phyloP scores from a whole-genome alignment of 2,797 vertebrate genomes.

The Hybognathus amarus region DNA sequence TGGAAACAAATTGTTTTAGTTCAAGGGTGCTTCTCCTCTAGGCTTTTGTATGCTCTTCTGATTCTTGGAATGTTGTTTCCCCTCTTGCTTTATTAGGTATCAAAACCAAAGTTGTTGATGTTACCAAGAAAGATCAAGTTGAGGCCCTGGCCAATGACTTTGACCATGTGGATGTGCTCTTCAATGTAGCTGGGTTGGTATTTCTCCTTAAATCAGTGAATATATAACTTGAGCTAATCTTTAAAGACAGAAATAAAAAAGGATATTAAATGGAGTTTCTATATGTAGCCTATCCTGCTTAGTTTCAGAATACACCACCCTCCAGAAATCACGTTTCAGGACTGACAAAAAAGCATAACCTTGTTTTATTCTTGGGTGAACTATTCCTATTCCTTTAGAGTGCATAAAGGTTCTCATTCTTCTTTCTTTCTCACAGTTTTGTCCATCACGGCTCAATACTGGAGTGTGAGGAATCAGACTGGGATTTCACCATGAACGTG shows the following conservation, averaged over 20 bases:
- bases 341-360: not conserved
- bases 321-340: not conserved
- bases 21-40: conserved; percentile 12
- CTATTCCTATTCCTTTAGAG: not conserved
- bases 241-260: not conserved
- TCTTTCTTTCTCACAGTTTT: conserved; percentile 75
- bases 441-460: conserved; percentile 93
- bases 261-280: not conserved
- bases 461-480: conserved; percentile 90
- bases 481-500: conserved; percentile 94
- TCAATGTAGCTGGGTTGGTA: conserved; percentile 89
- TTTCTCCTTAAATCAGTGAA: conserved; percentile 49
- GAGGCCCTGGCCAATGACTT: conserved; percentile 87
- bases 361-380: not conserved
- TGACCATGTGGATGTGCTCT: conserved; percentile 88
- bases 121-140: conserved; percentile 90
- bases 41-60: not conserved
- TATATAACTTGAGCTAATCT: not conserved
- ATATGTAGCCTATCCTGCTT: not conserved
- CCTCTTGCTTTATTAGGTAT: conserved; percentile 79
- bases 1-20: conserved; percentile 39
- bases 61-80: conserved; percentile 8
- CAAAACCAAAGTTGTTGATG: conserved; percentile 85
- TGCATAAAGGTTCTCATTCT: not conserved
- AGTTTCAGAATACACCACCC: not conserved